A percentile compares a stretch with the other conserved stretches of the same genome.
Evolutionary conservation across 2,113 vertebrate species (phyloP).

Genomic region (Actenoides hombroni): DNA sequence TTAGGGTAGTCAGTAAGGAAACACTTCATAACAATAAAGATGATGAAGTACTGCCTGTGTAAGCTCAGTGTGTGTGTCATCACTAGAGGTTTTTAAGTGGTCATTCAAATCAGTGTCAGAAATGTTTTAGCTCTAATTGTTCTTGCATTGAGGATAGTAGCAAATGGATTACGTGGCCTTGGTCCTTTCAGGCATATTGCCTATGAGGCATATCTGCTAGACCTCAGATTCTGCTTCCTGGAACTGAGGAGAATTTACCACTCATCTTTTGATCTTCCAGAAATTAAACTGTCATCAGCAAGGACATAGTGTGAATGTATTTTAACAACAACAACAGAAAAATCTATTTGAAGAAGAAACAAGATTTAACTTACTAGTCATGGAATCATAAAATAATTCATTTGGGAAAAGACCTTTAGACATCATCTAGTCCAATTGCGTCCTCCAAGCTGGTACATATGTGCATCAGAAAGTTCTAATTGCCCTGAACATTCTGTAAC

Average conservation of each 20-base stretch:
- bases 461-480: background rate
- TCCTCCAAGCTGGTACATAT: background rate
- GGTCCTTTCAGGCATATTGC: background rate
- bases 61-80: background rate
- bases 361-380: background rate
- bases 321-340: background rate
- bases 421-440: background rate
- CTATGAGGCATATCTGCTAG: background rate
- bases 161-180: background rate
- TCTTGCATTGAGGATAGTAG: background rate
- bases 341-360: background rate
- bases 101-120: background rate
- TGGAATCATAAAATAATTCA: background rate
- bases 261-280: background rate
- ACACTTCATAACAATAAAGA: background rate
- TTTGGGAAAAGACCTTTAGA: background rate
- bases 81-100: background rate
- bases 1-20: background rate
- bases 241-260: background rate
- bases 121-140: background rate
- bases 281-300: background rate
- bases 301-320: background rate
- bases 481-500: background rate
- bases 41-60: background rate
- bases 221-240: background rate